Conservation (phyloP, 2,797 vertebrate genomes). For the Arrhamphus sclerolepis region DNA sequence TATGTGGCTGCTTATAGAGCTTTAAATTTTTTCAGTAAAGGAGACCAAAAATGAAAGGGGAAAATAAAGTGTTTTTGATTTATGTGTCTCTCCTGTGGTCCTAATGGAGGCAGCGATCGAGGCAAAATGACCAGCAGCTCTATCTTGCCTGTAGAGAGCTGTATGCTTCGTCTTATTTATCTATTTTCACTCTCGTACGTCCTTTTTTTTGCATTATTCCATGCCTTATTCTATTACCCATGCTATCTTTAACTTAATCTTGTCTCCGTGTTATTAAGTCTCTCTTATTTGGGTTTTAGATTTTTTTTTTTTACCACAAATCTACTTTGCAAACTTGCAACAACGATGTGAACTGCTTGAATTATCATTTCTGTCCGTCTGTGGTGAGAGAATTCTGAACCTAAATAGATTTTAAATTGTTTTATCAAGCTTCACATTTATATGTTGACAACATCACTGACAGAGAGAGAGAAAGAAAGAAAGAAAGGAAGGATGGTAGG, state of each 20-base stretch:
- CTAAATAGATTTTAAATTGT: no score
- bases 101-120: conserved; percentile 20
- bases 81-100: conserved; percentile 19
- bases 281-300: not conserved
- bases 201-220: conserved; percentile 2
- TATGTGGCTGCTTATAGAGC: conserved; percentile 7
- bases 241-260: not conserved
- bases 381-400: no score
- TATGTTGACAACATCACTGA: no score
- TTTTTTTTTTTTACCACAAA: no score
- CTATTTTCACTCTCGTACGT: not conserved
- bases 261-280: not conserved
- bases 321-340: not conserved
- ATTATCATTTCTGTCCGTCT: no score
- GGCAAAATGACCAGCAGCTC: conserved; percentile 44
- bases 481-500: no score
- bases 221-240: conserved; percentile 1
- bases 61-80: conserved; percentile 10
- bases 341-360: not conserved
- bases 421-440: no score
- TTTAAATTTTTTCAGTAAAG: conserved; percentile 5
- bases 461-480: no score
- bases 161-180: not conserved
- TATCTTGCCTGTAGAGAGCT: conserved; percentile 14
- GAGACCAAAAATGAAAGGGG: not conserved